phyloP scores from a whole-genome alignment of 35 echinoderm and acorn worm species.

The Holothuria glaberrima region DNA sequence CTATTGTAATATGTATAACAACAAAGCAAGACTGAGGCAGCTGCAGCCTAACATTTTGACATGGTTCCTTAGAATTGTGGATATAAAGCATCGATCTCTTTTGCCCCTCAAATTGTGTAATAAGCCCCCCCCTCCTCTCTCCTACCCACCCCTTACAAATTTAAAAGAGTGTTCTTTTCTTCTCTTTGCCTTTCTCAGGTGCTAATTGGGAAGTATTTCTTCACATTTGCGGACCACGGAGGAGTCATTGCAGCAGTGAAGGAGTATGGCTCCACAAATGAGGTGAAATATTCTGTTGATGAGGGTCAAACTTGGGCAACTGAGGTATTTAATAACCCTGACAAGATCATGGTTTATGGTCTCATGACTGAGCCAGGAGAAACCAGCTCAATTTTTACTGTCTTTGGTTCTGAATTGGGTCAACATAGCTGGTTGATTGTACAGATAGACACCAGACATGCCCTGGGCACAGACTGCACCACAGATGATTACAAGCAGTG shows the following conservation, averaged over 20 bases:
- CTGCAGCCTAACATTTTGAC: no score
- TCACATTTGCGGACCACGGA: conserved; percentile 90
- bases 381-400: conserved; percentile 65
- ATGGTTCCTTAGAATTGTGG: no score
- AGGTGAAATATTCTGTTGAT: conserved; percentile 72
- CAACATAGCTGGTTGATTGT: conserved; percentile 86
- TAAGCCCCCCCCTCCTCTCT: no score
- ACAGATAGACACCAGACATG: conserved; percentile 68
- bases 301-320: conserved; percentile 82
- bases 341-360: conserved; percentile 87
- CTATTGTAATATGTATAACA: no score
- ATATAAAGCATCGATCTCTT: no score
- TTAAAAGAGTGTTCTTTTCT: no score
- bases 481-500: conserved; percentile 88
- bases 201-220: conserved; percentile 77
- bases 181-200: conserved; percentile 44
- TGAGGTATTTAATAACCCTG: conserved; percentile 45
- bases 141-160: no score
- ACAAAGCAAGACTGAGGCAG: no score
- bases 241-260: conserved; percentile 77
- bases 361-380: conserved; percentile 96
- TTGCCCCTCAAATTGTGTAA: no score
- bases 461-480: conserved; percentile 34
- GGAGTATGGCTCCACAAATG: conserved; percentile 76
- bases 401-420: conserved; percentile 82